phyloP scores from a whole-genome alignment of 2,113 vertebrate species.

The Garra rufa region DNA sequence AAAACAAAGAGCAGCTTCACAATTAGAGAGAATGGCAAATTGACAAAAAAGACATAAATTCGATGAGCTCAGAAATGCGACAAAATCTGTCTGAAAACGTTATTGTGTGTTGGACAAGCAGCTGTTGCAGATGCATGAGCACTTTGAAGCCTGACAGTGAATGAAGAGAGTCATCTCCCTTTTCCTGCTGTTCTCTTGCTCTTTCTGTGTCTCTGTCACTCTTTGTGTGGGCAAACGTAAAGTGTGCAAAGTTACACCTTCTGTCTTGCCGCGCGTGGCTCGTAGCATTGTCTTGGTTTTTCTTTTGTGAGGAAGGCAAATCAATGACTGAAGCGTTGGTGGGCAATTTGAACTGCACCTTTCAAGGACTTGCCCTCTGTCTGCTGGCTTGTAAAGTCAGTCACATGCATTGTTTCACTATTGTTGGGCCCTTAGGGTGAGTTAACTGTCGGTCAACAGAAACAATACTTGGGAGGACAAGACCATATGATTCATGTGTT shows the following conservation, averaged over 20 bases:
- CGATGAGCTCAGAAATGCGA: slow-evolving; percentile 17
- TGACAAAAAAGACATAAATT: slow-evolving; percentile 18
- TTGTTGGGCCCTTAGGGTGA: slow-evolving; percentile 20
- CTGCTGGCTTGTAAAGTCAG: slow-evolving; percentile 8
- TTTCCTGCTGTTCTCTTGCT: slow-evolving; percentile 14
- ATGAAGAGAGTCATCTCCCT: slow-evolving; percentile 15
- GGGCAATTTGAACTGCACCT: slow-evolving; percentile 33
- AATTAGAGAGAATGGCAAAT: slow-evolving; percentile 48
- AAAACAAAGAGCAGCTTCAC: background rate
- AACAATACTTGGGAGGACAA: slow-evolving; percentile 3
- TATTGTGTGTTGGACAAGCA: background rate
- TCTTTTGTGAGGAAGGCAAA: slow-evolving; percentile 35
- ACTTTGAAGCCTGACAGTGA: slow-evolving; percentile 43
- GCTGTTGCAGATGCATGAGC: slow-evolving; percentile 13
- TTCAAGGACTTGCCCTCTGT: slow-evolving; percentile 42
- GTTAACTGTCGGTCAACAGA: background rate
- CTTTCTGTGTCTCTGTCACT: slow-evolving; percentile 17
- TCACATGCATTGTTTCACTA: slow-evolving; percentile 31
- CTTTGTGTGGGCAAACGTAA: slow-evolving; percentile 33
- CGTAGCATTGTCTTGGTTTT: slow-evolving; percentile 35
- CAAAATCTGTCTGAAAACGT: background rate
- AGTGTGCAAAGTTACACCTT: slow-evolving; percentile 33
- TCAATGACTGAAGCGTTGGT: slow-evolving; percentile 2
- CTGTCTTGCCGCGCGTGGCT: slow-evolving; percentile 26
- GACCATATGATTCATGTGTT: slow-evolving; percentile 24